Percentiles rank a stretch among this genome's conserved stretches.
Conservation (phyloP, 2,113 vertebrate species). For the Nerophis lumbriciformis region DNA sequence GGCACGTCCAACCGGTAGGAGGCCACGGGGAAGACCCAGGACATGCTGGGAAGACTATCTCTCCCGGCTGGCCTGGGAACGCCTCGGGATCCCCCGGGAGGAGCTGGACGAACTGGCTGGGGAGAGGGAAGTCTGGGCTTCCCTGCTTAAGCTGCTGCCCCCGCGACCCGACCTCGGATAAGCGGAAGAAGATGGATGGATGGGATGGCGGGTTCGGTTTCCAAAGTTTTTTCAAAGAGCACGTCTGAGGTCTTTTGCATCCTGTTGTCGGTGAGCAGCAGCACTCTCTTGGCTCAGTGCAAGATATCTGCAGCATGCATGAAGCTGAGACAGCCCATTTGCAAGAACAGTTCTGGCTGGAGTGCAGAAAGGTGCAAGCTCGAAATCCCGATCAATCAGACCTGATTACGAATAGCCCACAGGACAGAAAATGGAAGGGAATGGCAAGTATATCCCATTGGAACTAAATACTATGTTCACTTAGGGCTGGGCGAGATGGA, state of each 20-base stretch:
- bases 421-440: conserved; percentile 45
- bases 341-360: conserved; percentile 31
- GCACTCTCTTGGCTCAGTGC: conserved; percentile 31
- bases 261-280: conserved; percentile 29
- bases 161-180: no score
- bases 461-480: conserved; percentile 23
- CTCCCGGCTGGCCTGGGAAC: no score
- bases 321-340: conserved; percentile 29
- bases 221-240: conserved; percentile 65
- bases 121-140: no score
- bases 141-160: no score
- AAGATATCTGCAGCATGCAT: conserved; percentile 44
- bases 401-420: conserved; percentile 44
- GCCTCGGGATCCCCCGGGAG: no score
- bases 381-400: conserved; percentile 50
- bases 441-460: conserved; percentile 37
- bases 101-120: no score
- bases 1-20: no score
- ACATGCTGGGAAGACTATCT: no score
- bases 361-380: conserved; percentile 28
- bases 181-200: no score
- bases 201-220: no score
- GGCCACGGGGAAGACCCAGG: no score
- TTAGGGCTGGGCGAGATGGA: no score
- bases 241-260: conserved; percentile 39